phyloP scores from a whole-genome alignment of 30 jellyfish, hydroid and myxozoan genomes.

The Sanderia malayensis region DNA sequence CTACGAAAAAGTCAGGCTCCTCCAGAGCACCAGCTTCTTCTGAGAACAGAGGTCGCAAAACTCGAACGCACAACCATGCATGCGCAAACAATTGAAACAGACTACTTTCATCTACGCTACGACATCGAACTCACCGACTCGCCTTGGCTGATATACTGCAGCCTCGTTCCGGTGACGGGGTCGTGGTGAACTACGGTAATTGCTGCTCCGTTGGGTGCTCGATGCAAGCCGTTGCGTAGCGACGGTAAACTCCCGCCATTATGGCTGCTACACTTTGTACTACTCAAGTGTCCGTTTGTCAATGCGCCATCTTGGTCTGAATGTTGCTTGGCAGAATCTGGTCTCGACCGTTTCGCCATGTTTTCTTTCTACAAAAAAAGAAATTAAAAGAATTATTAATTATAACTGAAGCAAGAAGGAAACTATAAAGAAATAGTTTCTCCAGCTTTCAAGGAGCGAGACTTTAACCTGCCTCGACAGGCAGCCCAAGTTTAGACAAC shows the following conservation, averaged over 20 bases:
- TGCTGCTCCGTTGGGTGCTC: constrained; percentile 48
- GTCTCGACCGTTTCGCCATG: constrained; percentile 39
- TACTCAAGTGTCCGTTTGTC: constrained; percentile 26
- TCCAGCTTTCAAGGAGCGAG: no score
- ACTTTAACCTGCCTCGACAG: no score
- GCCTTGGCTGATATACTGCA: constrained; percentile 38
- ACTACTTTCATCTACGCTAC: background rate
- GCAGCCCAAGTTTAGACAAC: no score
- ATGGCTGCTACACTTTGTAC: no score
- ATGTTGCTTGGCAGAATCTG: constrained; percentile 3
- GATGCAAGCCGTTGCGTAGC: constrained; percentile 45
- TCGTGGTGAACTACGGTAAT: constrained; percentile 54
- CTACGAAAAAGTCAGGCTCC: background rate
- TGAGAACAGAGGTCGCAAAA: background rate
- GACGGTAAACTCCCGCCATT: constrained; percentile 47
- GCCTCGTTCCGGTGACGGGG: constrained; percentile 49
- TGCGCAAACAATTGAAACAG: background rate
- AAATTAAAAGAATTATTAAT: no score
- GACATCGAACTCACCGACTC: background rate
- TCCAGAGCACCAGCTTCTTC: background rate
- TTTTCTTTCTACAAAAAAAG: constrained; percentile 36
- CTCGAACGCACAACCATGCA: background rate
- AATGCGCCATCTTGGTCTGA: constrained; percentile 34
- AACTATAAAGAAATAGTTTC: no score
- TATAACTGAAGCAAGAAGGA: no score